These are phyloP conservation scores for Drosophila limbata DNA, from an alignment of 2,888 invertebrate genomes.

Conservation along the genomic window DNA sequence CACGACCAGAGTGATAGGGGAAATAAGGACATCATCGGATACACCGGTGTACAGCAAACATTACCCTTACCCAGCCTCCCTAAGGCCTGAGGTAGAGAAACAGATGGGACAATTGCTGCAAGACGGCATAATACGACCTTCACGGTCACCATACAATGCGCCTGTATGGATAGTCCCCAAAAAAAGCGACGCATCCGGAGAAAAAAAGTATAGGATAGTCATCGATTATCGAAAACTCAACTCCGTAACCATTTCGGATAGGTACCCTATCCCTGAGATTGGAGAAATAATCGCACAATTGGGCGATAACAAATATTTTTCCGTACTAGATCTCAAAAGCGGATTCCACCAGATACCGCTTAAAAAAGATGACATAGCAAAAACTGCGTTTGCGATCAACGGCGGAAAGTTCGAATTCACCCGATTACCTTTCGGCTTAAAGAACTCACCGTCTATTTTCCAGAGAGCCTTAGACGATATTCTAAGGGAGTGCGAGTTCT, in stretches of 20 bases:
- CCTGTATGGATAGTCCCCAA: neutral
- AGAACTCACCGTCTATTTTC: slow-evolving; percentile 42
- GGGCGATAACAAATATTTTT: too few species aligned
- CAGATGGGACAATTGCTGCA: too few species aligned
- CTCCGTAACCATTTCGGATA: too few species aligned
- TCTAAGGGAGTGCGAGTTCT: slow-evolving; percentile 13
- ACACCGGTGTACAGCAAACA: too few species aligned
- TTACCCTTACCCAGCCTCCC: too few species aligned
- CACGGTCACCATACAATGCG: neutral
- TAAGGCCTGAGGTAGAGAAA: too few species aligned
- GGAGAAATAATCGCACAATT: too few species aligned
- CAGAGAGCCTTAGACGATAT: slow-evolving; percentile 41
- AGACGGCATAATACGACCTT: too few species aligned
- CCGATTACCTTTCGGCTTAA: slow-evolving; percentile 28
- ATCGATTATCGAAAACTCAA: too few species aligned
- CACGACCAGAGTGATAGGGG: too few species aligned
- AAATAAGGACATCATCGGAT: too few species aligned
- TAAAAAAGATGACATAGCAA: slow-evolving; percentile 27
- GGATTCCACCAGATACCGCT: slow-evolving; percentile 38
- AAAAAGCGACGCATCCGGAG: neutral
- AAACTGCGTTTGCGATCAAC: slow-evolving; percentile 35
- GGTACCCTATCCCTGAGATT: too few species aligned
- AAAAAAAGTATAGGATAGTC: slow-evolving; percentile 3
- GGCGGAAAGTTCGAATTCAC: slow-evolving; percentile 36
- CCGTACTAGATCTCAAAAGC: slow-evolving; percentile 15